Base-by-base conservation (phyloP, 2,113 vertebrate species). In the Bombycilla garrulus region DNA sequence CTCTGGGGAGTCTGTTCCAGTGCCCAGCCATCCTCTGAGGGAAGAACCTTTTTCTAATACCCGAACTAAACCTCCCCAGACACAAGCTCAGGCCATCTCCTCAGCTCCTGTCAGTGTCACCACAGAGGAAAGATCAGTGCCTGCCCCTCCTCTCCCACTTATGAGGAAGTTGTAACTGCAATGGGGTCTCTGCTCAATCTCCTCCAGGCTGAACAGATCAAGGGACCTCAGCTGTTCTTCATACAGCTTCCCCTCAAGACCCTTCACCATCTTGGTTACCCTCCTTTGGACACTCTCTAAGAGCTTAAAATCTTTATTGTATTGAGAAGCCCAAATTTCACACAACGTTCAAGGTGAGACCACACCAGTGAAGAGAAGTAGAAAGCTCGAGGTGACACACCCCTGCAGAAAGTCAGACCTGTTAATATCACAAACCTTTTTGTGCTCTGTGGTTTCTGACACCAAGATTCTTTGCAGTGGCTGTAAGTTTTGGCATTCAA, bases 191-290 rank as follows among this genome's bases (percentile, higher is more conserved):
- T 14, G 1, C 14, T 51, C 44, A 50, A 14, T 18, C 31, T 58
- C 9, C n/a, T 51, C 53, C 31, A 26, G 25, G 17, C 36, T 42
- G 36, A 77, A 26, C 26, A 67, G 36, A 86, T 13, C 31, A 44
- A 67, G 26, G 3, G 4, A 67, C 33, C 26, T 67, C 53, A 77
- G 36, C 11, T 26, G 5, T 4, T 44, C 14, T 31, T 60, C 36
- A 31, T 18, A 26, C 0, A 0, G 21, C 25, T 44, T 44, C 12
- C 38, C 60, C 38, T 44, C 25, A 54, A 24, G 26, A 35, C 18
- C 11, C 5, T 51, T 36, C 62, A 58, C 15, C 22, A 44, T 18
- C 71, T 33, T 77, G 17, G 17, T 33, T 58, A 31, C 31, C 33
- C 6, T 28, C 33, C 22, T 77, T 45, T 36, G 45, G 21, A 60